Conservation (phyloP, 2,113 vertebrate genomes). For the Pluvialis apricaria region DNA sequence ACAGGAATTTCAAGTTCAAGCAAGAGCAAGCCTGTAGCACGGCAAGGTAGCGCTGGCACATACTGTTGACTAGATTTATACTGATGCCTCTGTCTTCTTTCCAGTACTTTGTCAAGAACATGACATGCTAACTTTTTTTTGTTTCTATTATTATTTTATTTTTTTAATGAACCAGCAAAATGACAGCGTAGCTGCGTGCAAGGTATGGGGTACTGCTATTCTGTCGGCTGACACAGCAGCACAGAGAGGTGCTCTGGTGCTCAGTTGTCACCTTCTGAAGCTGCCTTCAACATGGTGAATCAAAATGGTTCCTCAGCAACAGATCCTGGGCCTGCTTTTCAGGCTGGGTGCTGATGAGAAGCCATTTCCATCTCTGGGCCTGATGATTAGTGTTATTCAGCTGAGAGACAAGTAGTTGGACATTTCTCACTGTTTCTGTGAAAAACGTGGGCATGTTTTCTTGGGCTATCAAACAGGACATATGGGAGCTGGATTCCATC, state of each 20-base stretch:
- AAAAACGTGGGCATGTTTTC: not conserved
- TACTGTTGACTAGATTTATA: not conserved
- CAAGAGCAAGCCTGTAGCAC: not conserved
- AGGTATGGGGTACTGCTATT: not conserved
- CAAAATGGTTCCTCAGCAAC: not conserved
- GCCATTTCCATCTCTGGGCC: not conserved
- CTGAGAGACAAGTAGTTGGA: not conserved
- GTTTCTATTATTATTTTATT: not conserved
- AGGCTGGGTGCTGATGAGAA: not conserved
- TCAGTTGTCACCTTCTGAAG: not conserved
- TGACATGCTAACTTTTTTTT: not conserved
- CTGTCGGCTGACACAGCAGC: not conserved
- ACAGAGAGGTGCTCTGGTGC: not conserved
- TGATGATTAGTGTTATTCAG: not conserved
- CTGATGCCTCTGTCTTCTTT: not conserved
- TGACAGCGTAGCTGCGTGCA: not conserved
- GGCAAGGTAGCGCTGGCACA: not conserved
- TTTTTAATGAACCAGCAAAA: not conserved
- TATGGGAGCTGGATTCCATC: constrained; percentile 8
- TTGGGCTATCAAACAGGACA: constrained; percentile 9
- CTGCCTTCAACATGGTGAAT: not conserved
- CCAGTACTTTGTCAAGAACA: not conserved
- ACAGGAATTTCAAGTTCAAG: not conserved
- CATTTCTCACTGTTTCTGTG: not conserved
- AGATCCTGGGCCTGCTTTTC: not conserved